Base-by-base conservation (phyloP, 1,140 invertebrate species). In the Oppia nitens region DNA sequence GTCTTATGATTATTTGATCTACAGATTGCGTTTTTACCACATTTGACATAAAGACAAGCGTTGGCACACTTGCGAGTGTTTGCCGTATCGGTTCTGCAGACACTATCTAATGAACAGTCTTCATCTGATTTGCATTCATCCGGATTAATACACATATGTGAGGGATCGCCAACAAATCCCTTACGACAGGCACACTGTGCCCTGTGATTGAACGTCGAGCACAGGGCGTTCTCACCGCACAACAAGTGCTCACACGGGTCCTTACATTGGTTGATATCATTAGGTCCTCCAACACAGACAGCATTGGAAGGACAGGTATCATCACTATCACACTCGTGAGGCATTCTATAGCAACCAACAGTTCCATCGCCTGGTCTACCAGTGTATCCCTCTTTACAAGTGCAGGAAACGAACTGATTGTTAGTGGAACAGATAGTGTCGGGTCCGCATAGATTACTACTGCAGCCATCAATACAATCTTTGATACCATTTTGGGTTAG, bases 151-250 rank as follows among this genome's bases (percentile, higher is more conserved):
- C 28, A 63, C 50, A 53, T 48, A 47, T 54, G 29, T 3, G 57
- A 52, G 2, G 64, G 59, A 61, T 65, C 60, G 57, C 87, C 87
- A 68, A 87, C 83, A 68, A 78, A 87, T 17, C 84, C 85, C 64
- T 82, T 76, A 61, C 80, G 75, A 67, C 88, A 92, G 2, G 83
- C 83, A 68, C 88, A 93, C 3, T 88, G 80, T 0, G 87, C 84
- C 29, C 84, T 79, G 64, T 92, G 88, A 63, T 88, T 82, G 60
- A 79, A 78, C 0, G 90, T 81, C 29, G 81, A 78, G 65, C 89
- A 93, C 60, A 83, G 78, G 4, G 87, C 83, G 67, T 91, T 85
- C 26, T 78, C 77, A 24, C 88, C 89, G 68, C 88, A 92, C 2
- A 59, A 52, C n/a, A 60, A 54, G 27, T 63, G 59, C 50, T 65